A percentile compares a stretch with the other conserved stretches of the same genome.
Conservation (phyloP, 2,113 vertebrate species). For the Echinops telfairi region DNA sequence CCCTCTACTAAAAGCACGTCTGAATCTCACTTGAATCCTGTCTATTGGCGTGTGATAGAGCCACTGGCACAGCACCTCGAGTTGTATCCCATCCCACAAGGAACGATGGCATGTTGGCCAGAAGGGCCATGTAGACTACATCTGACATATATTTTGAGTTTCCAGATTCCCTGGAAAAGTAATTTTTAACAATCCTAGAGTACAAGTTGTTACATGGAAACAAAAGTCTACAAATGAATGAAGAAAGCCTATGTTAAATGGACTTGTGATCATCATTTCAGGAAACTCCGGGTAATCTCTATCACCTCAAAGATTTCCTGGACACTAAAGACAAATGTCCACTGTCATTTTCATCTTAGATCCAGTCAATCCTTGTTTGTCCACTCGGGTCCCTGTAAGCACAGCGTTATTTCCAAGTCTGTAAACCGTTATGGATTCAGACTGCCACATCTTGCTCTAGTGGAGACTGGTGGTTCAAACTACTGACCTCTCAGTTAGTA, state of each 20-base stretch:
- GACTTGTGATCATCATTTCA: background rate
- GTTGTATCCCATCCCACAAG: too few relatives aligned
- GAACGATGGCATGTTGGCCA: too few relatives aligned
- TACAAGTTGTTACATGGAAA: background rate
- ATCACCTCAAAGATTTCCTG: background rate
- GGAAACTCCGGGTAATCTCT: background rate
- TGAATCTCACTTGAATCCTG: too few relatives aligned
- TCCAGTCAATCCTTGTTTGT: background rate
- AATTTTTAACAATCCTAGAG: background rate
- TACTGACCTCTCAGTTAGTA: too few relatives aligned
- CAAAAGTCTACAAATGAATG: background rate
- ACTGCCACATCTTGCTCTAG: background rate
- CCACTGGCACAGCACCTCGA: too few relatives aligned
- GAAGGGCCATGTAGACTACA: too few relatives aligned
- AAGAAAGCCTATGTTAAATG: background rate
- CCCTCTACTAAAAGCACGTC: too few relatives aligned
- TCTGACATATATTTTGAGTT: too few relatives aligned
- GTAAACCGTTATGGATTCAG: background rate
- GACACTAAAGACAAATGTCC: background rate
- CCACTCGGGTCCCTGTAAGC: background rate
- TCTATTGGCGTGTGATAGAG: too few relatives aligned
- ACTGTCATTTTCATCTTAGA: background rate
- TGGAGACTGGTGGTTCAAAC: too few relatives aligned
- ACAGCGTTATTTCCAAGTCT: background rate
- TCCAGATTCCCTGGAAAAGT: constrained; percentile 31